Conservation (phyloP, 37 sponge, comb jelly and placozoan genomes). For the Agelas oroides region DNA sequence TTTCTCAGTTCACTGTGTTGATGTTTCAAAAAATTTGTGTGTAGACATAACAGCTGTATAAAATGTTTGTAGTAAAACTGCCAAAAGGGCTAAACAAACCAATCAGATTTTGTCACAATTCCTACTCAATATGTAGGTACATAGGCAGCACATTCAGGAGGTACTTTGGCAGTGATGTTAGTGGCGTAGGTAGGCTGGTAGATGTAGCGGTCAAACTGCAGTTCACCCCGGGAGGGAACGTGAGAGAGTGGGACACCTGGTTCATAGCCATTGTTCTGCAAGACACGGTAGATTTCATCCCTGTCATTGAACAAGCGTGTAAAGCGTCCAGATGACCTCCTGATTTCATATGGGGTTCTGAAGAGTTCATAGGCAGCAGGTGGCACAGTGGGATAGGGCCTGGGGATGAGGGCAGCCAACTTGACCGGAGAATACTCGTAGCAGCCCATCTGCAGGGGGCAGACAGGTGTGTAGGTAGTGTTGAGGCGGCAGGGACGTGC, state of each 20-base stretch:
- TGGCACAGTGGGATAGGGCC: neutral
- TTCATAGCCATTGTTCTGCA: constrained; percentile 10
- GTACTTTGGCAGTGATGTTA: neutral
- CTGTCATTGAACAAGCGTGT: constrained; percentile 6
- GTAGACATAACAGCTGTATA: too few species aligned
- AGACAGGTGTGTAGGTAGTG: constrained; percentile 18
- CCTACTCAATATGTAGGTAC: too few species aligned
- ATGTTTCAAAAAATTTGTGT: too few species aligned
- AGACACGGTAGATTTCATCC: neutral
- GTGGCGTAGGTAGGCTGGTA: constrained; percentile 7
- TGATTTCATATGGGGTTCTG: neutral
- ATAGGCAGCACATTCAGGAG: constrained; percentile 2
- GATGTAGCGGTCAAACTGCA: constrained; percentile 26
- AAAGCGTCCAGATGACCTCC: neutral
- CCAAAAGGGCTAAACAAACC: neutral
- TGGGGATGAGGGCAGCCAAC: neutral
- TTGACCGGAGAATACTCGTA: constrained; percentile 1
- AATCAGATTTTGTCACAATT: too few species aligned
- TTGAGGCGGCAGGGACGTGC: constrained; percentile 13
- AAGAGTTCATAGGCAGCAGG: constrained; percentile 9
- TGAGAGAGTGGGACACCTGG: neutral
- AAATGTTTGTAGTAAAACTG: too few species aligned
- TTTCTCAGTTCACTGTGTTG: too few species aligned
- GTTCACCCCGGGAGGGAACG: neutral
- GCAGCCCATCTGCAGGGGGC: neutral